These are phyloP conservation scores for Pluvianellus socialis DNA, from an alignment of 2,113 vertebrate genomes.

Conservation along the genomic window DNA sequence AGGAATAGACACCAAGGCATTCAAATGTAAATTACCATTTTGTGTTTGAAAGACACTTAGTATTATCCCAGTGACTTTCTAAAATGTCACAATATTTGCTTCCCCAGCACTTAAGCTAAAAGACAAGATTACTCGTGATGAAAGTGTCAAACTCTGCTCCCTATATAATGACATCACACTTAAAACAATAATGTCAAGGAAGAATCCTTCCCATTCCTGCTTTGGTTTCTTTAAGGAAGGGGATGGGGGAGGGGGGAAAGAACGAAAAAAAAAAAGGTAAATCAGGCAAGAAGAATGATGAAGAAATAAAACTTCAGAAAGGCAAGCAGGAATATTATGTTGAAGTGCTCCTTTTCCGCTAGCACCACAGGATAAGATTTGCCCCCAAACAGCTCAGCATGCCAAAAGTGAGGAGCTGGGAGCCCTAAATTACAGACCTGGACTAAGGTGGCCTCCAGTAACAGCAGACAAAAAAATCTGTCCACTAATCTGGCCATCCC, in stretches of 20 bases:
- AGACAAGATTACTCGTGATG: conserved; percentile 47
- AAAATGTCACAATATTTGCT: conserved; percentile 73
- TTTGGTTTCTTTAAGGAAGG: neutral
- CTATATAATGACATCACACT: conserved; percentile 46
- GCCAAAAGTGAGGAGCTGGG: neutral
- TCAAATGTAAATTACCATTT: conserved; percentile 70
- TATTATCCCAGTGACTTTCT: conserved; percentile 69
- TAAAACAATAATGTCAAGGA: conserved; percentile 27
- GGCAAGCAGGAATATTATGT: neutral
- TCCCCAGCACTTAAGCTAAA: conserved; percentile 59
- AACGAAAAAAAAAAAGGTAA: neutral
- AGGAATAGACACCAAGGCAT: conserved; percentile 63
- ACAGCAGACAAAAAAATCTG: neutral
- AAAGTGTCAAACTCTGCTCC: conserved; percentile 49
- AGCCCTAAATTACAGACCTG: neutral
- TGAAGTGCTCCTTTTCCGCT: neutral
- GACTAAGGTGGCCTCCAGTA: neutral
- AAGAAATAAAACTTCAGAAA: neutral
- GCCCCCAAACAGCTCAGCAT: neutral
- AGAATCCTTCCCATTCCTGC: neutral
- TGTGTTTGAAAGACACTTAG: conserved; percentile 66
- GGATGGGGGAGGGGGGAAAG: too few species aligned
- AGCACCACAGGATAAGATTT: neutral
- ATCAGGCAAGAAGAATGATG: neutral
- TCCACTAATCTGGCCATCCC: neutral